Evolutionary conservation across 2,113 vertebrate species (phyloP).

Genomic region (Todiramphus chloris): DNA sequence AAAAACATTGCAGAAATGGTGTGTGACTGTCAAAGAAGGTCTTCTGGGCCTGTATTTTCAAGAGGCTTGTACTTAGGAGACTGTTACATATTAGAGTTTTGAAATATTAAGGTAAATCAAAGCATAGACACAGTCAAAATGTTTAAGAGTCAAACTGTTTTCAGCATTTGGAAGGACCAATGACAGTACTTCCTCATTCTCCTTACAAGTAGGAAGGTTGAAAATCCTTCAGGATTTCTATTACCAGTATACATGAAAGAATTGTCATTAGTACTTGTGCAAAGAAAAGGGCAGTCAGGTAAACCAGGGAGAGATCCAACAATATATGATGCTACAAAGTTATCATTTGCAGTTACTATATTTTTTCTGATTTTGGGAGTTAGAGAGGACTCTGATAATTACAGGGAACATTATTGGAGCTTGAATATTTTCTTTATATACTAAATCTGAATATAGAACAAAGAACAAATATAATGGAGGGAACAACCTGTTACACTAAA

Average conservation of each 20-base stretch:
- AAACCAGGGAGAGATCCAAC: background rate
- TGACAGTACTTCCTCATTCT: background rate
- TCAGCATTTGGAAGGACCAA: background rate
- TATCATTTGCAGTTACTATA: background rate
- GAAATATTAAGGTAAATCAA: background rate
- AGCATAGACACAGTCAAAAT: background rate
- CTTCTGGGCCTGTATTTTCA: background rate
- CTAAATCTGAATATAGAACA: background rate
- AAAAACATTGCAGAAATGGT: background rate
- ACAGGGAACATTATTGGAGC: background rate
- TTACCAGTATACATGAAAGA: background rate
- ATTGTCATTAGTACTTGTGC: background rate
- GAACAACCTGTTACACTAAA: background rate
- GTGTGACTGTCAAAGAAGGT: background rate
- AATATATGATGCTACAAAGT: background rate
- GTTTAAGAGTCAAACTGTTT: background rate
- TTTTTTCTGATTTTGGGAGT: slow-evolving; percentile 10
- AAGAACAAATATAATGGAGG: background rate
- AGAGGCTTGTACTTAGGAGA: background rate
- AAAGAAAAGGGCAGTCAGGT: background rate
- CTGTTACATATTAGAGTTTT: background rate
- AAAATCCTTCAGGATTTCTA: background rate
- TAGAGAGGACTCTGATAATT: background rate
- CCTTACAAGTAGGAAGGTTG: accelerated
- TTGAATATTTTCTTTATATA: background rate